These are phyloP conservation scores for Telenomus remus DNA, from an alignment of 1,140 invertebrate species.

Conservation along the genomic window DNA sequence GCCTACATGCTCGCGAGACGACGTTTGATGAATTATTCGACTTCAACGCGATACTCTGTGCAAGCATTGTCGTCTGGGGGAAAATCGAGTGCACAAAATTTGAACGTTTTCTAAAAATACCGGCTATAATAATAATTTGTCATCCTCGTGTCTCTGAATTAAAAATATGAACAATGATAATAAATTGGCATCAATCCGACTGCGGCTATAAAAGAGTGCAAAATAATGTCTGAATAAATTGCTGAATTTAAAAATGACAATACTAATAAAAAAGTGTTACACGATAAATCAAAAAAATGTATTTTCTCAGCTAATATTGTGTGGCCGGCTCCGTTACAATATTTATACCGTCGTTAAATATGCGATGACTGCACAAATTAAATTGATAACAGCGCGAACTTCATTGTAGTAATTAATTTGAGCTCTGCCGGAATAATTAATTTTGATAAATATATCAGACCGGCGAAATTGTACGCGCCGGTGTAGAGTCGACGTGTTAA, in stretches of 20 bases:
- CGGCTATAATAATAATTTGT: not conserved
- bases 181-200: too few species aligned
- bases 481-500: constrained; percentile 8
- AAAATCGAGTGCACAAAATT: constrained; percentile 41
- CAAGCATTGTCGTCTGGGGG: constrained; percentile 34
- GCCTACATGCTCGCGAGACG: constrained; percentile 55
- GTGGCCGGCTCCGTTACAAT: not conserved
- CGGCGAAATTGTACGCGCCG: constrained; percentile 18
- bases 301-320: constrained; percentile 17
- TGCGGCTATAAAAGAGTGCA: too few species aligned
- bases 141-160: not conserved
- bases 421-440: constrained; percentile 40
- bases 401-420: constrained; percentile 41
- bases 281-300: not conserved
- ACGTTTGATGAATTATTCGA: constrained; percentile 63
- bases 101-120: constrained; percentile 34
- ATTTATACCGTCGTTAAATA: constrained; percentile 25
- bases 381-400: constrained; percentile 42
- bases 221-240: too few species aligned
- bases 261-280: too few species aligned
- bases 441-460: constrained; percentile 44
- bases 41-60: constrained; percentile 59
- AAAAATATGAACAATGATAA: not conserved
- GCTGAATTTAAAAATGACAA: too few species aligned
- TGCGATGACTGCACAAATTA: constrained; percentile 31